phyloP scores from a whole-genome alignment of 2,888 invertebrate species.

The Trichopoda pennipes region DNA sequence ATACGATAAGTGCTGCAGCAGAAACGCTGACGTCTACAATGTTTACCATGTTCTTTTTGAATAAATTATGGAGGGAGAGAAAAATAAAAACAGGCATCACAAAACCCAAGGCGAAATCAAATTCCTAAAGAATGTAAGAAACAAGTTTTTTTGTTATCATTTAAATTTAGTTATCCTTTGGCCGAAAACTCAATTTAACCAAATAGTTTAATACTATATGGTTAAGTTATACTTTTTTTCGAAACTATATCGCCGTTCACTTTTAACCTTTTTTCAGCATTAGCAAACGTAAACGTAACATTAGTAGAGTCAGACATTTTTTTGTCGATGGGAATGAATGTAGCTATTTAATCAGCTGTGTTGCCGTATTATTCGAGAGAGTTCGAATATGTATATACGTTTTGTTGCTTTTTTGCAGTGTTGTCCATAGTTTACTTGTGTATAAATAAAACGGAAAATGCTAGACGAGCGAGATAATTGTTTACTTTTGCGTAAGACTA shows the following conservation, averaged over 20 bases:
- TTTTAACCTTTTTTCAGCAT: slow-evolving; percentile 11
- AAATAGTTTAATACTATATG: neutral
- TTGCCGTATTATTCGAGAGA: slow-evolving; percentile 63
- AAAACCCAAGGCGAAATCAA: slow-evolving; percentile 55
- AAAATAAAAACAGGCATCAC: slow-evolving; percentile 39
- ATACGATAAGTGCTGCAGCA: slow-evolving; percentile 46
- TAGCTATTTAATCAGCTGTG: slow-evolving; percentile 57
- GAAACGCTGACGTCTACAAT: slow-evolving; percentile 41
- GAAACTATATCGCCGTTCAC: neutral
- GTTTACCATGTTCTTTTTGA: slow-evolving; percentile 42
- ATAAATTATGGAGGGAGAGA: slow-evolving; percentile 50
- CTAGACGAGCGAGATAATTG: too few species aligned
- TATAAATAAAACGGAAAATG: neutral
- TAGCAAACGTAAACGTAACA: neutral
- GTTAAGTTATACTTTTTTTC: neutral
- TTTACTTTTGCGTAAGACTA: too few species aligned
- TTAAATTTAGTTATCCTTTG: neutral
- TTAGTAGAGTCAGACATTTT: neutral
- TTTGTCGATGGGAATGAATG: slow-evolving; percentile 22
- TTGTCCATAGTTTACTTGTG: slow-evolving; percentile 41
- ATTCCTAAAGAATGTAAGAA: slow-evolving; percentile 36
- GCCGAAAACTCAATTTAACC: neutral
- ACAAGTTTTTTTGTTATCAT: neutral
- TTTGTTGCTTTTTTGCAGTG: slow-evolving; percentile 54
- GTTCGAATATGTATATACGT: slow-evolving; percentile 24